Evolutionary conservation across 2,113 vertebrate species (phyloP), one percentile per base, ranked within the genome.

Genomic region (Erythrolamprus reginae): DNA sequence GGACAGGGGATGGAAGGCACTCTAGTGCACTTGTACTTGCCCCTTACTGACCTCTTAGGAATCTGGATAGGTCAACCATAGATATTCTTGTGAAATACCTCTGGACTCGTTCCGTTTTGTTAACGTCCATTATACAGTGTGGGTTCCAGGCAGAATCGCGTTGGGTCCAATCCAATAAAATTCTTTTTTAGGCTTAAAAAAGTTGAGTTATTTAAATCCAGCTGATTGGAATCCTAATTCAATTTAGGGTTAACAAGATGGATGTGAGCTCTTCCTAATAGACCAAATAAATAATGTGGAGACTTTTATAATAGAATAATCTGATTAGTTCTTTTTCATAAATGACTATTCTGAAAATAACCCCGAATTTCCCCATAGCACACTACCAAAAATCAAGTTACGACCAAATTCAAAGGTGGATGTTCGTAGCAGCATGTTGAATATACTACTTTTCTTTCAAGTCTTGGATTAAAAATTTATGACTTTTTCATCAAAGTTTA

Each of bases 401-500:
- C 84, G 90, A 92, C 0, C 82, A 23, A 95, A 92, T 92, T 92
- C 24, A 94, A 90, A 95, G 92, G 90, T 70, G 92, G 88, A 84
- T 90, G 86, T 53, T 89, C 91, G 92, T 94, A 94, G 92, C 88
- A 93, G 91, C 91, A 94, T 93, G 93, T 89, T 92, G 94, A 92
- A 53, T 70, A 77, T 42, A 83, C 86, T 91, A 84, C 45, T 45
- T 91, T 95, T 93, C 3, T 1, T 94, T 95, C 94, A 94, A 93
- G 88, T 93, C 87, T 51, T 93, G 92, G 89, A 95, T 96, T 93
- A 96, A 93, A 48, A 88, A 96, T 96, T 95, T 94, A 96, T 95
- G 94, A 95, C 92, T 95, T 93, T 95, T 95, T 95, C 94, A 95
- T 96, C 92, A 96, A 95, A 95, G 38, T 95, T 96, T 95, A 96